Conservation (phyloP, 2,797 vertebrate genomes). For the Microhierax caerulescens region DNA sequence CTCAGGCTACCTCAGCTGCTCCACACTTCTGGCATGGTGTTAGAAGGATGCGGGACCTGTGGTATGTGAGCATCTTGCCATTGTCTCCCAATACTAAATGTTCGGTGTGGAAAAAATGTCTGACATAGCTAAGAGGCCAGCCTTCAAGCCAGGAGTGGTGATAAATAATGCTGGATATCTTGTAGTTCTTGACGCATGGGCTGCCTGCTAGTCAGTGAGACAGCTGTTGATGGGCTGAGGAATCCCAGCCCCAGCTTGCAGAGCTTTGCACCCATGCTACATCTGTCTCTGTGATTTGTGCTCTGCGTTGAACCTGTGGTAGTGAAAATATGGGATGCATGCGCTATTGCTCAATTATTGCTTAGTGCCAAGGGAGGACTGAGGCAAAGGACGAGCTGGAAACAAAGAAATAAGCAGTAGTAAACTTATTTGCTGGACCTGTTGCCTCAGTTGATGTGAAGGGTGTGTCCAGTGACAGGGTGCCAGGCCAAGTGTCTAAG, state of each 20-base stretch:
- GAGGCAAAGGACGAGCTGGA: neutral
- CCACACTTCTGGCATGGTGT: neutral
- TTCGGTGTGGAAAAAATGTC: neutral
- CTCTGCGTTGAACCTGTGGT: neutral
- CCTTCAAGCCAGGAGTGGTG: neutral
- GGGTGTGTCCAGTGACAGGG: neutral
- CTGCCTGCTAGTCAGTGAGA: neutral
- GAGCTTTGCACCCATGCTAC: neutral
- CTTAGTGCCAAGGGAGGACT: neutral
- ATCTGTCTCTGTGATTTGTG: neutral
- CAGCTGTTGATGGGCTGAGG: neutral
- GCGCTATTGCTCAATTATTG: neutral
- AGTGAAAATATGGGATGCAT: neutral
- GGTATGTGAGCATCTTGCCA: neutral
- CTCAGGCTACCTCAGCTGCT: neutral
- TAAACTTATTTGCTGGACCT: neutral
- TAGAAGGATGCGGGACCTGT: neutral
- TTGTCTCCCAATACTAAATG: neutral
- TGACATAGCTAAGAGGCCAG: fast-evolving
- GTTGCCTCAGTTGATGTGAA: neutral
- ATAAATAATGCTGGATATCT: neutral
- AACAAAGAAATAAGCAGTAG: neutral
- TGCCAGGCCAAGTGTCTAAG: neutral
- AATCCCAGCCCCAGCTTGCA: neutral
- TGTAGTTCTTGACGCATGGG: neutral